phyloP scores from a whole-genome alignment of 2,888 invertebrate species.

The Pomacea canaliculata region DNA sequence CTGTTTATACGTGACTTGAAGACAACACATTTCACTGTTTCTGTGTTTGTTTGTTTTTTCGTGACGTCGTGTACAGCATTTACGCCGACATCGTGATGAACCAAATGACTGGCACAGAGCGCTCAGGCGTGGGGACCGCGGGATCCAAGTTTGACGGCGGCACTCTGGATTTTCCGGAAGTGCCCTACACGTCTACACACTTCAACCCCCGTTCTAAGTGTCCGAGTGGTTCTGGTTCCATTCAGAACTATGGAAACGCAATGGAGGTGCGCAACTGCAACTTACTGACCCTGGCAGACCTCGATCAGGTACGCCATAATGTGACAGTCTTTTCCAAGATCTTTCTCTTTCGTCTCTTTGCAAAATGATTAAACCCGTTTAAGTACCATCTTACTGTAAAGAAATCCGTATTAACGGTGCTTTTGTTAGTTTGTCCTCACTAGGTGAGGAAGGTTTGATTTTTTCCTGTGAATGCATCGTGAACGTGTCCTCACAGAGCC shows the following conservation, averaged over 20 bases:
- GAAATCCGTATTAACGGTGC: no score
- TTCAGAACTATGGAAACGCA: conserved; percentile 48
- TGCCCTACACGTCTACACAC: conserved; percentile 73
- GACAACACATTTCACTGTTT: no score
- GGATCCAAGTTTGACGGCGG: conserved; percentile 70
- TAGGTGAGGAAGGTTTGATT: no score
- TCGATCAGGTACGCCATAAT: conserved; percentile 71
- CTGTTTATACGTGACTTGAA: no score
- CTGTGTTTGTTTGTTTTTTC: no score
- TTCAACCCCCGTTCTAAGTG: conserved; percentile 73
- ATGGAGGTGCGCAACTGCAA: conserved; percentile 78
- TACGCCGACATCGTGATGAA: conserved; percentile 85
- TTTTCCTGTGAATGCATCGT: no score
- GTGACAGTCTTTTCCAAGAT: neutral
- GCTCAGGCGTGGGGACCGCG: conserved; percentile 75
- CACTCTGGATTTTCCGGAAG: conserved; percentile 66
- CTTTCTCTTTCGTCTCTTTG: no score
- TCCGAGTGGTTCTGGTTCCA: conserved; percentile 70
- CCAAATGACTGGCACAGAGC: conserved; percentile 80
- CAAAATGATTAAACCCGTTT: no score
- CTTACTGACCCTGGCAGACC: conserved; percentile 81
- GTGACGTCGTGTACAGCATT: conserved; percentile 74
- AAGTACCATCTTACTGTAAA: no score
- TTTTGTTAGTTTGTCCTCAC: no score
- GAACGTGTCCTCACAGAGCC: conserved; percentile 71